A percentile compares a stretch with the other conserved stretches of the same genome.
phyloP scores from a whole-genome alignment of 2,113 vertebrate genomes.

The Bubalus kerabau region DNA sequence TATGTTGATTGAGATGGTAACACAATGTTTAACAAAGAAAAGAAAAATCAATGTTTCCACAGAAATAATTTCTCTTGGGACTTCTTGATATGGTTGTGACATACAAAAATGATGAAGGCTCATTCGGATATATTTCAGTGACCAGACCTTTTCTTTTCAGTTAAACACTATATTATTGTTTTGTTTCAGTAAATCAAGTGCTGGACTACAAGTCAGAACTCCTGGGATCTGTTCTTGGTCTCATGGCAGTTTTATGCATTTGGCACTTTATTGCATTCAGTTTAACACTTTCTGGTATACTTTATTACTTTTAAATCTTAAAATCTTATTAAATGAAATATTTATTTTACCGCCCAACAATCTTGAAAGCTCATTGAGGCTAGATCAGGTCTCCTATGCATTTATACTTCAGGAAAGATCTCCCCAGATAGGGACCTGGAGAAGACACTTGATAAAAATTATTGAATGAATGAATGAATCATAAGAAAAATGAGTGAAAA shows the following conservation, averaged over 20 bases:
- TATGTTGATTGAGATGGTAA: slow-evolving; percentile 10
- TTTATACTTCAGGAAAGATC: background rate
- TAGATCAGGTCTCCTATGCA: background rate
- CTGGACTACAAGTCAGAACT: background rate
- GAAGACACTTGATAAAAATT: background rate
- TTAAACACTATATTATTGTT: slow-evolving; percentile 1
- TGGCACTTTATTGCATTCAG: background rate
- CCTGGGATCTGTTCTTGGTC: background rate
- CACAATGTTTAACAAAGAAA: slow-evolving; percentile 47
- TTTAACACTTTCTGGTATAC: background rate
- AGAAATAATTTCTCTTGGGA: slow-evolving; percentile 33
- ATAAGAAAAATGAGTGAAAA: background rate
- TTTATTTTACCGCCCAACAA: background rate
- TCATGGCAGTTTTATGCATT: background rate
- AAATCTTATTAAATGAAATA: background rate
- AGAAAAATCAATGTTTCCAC: slow-evolving; percentile 39
- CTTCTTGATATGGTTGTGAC: slow-evolving; percentile 27
- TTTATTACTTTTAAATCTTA: background rate
- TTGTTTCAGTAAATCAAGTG: background rate
- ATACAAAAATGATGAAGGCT: slow-evolving; percentile 40
- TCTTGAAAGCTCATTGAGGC: background rate
- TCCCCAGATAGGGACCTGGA: background rate
- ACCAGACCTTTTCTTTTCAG: slow-evolving; percentile 35
- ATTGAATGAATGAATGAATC: background rate
- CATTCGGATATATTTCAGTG: slow-evolving; percentile 27